Conservation (phyloP, 2,888 invertebrate species). For the Pachycephus smyrnensis region DNA sequence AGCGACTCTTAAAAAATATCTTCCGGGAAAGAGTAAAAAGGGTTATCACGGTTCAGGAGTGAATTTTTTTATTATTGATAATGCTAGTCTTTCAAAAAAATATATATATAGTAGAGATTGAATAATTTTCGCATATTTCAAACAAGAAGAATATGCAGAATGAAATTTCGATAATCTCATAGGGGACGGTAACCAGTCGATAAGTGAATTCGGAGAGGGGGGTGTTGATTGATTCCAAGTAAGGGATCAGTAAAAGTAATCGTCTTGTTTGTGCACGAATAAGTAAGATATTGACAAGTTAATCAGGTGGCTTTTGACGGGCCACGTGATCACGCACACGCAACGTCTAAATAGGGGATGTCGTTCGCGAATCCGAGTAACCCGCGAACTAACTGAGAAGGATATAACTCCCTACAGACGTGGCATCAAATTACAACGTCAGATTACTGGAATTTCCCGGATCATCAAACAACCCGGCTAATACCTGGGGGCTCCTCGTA, state of each 20-base stretch:
- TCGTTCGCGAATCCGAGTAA: not conserved
- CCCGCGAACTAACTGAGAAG: not conserved
- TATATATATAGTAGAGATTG: no score
- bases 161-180: not conserved
- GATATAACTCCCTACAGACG: constrained; percentile 1
- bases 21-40: no score
- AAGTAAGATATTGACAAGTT: not conserved
- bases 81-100: not conserved
- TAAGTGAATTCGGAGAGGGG: not conserved
- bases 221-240: not conserved
- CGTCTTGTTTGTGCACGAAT: not conserved
- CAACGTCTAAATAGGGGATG: not conserved
- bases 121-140: not conserved
- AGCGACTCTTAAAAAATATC: not conserved
- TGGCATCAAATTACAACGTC: constrained; percentile 9
- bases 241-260: not conserved
- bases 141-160: not conserved
- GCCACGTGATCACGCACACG: not conserved
- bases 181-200: not conserved
- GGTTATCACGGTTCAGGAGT: not conserved
- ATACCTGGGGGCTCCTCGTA: constrained; percentile 24
- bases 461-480: constrained; percentile 48
- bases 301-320: not conserved
- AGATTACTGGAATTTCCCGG: constrained; percentile 36
- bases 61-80: not conserved